These are phyloP conservation scores for Alethe diademata DNA, from an alignment of 2,113 vertebrate genomes.

Conservation along the genomic window DNA sequence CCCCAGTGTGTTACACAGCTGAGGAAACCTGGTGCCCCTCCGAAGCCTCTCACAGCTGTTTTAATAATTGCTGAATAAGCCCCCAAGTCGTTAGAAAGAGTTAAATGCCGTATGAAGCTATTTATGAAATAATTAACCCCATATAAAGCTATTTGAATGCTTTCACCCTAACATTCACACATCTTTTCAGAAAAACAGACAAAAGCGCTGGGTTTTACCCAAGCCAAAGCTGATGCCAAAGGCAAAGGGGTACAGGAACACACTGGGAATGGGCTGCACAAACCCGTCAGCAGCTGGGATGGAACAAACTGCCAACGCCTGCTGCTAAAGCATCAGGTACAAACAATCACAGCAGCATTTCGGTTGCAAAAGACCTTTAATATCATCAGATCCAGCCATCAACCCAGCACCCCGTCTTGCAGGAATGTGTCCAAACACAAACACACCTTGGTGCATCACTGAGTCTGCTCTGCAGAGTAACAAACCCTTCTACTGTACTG, in stretches of 20 bases:
- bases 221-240: rapidly evolving
- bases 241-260: no score
- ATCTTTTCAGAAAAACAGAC: not conserved
- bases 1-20: rapidly evolving
- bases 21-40: not conserved
- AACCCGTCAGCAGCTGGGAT: not conserved
- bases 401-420: rapidly evolving
- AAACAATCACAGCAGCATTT: not conserved
- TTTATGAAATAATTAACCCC: not conserved
- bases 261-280: rapidly evolving
- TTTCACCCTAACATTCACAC: rapidly evolving
- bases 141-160: not conserved
- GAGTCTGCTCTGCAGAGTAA: rapidly evolving
- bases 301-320: not conserved
- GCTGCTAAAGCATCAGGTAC: not conserved
- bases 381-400: not conserved
- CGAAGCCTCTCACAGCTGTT: not conserved
- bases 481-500: not conserved
- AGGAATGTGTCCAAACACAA: not conserved
- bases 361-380: not conserved
- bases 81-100: not conserved
- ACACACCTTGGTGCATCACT: rapidly evolving
- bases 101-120: rapidly evolving
- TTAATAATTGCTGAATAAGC: not conserved
- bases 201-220: not conserved